Percentiles rank a stretch among this genome's conserved stretches.
phyloP scores from a whole-genome alignment of 2,113 vertebrate genomes.

The Climacteris rufus region DNA sequence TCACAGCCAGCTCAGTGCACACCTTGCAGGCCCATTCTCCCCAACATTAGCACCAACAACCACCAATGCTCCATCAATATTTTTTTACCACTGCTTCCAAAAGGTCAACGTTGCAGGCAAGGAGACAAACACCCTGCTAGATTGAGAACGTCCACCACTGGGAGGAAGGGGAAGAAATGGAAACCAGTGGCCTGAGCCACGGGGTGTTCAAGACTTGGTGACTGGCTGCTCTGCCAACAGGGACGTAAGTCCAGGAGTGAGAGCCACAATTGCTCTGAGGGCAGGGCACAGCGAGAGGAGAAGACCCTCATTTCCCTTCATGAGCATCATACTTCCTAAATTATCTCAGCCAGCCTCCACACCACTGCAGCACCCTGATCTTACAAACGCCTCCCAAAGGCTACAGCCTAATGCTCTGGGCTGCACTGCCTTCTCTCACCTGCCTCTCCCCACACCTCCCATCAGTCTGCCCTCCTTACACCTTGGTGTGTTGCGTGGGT shows the following conservation, averaged over 20 bases:
- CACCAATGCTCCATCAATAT: rapidly evolving
- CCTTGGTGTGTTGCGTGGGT: rapidly evolving
- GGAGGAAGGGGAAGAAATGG: neutral
- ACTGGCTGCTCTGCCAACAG: rapidly evolving
- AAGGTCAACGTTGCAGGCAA: rapidly evolving
- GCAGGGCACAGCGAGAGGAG: rapidly evolving
- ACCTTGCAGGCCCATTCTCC: neutral
- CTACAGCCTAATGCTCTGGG: rapidly evolving
- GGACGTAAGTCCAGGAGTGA: neutral
- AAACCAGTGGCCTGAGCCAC: neutral
- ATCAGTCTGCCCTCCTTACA: neutral
- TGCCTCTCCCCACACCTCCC: neutral
- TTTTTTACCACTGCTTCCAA: neutral
- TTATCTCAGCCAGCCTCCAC: neutral
- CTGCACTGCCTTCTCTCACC: rapidly evolving
- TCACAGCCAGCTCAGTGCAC: rapidly evolving
- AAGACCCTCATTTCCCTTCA: neutral
- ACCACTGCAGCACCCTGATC: neutral
- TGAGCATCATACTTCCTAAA: neutral
- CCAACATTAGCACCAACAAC: neutral
- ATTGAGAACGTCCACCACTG: neutral
- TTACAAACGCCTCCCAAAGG: neutral
- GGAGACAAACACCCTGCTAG: neutral
- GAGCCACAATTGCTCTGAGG: neutral
- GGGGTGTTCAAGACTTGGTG: neutral